Percentiles rank a stretch among this genome's conserved stretches.
phyloP scores from a whole-genome alignment of 2,113 vertebrate genomes.

The Oreochromis spilurus region DNA sequence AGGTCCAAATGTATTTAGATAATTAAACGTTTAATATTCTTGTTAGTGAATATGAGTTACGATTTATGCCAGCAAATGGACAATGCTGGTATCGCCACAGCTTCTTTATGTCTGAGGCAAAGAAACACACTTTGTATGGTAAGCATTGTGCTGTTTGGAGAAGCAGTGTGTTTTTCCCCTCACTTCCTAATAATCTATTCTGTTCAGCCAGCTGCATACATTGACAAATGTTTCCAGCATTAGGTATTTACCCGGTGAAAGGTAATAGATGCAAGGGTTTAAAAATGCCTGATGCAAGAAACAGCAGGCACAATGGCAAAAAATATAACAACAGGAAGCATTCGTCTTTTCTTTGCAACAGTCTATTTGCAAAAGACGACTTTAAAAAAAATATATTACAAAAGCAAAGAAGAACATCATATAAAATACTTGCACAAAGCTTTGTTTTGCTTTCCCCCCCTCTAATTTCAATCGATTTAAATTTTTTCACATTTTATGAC shows the following conservation, averaged over 20 bases:
- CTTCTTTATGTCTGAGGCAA: conserved; percentile 16
- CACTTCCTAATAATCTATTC: conserved; percentile 79
- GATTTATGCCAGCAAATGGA: conserved; percentile 1
- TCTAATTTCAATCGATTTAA: neutral
- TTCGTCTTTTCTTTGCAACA: conserved; percentile 35
- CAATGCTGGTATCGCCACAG: neutral
- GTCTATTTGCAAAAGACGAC: neutral
- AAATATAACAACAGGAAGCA: conserved; percentile 49
- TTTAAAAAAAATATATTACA: neutral
- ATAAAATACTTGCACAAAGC: neutral
- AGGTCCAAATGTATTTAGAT: neutral
- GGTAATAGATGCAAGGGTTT: conserved; percentile 75
- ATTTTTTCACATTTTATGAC: neutral
- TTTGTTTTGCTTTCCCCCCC: neutral
- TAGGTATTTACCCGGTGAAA: conserved; percentile 76
- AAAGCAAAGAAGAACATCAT: neutral
- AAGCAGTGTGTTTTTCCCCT: conserved; percentile 67
- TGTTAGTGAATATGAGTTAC: conserved; percentile 1
- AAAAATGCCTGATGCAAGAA: conserved; percentile 68
- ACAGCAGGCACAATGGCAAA: conserved; percentile 51
- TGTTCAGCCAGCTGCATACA: conserved; percentile 76
- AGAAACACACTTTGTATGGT: conserved; percentile 38
- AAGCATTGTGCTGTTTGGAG: conserved; percentile 58
- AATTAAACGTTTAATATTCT: conserved; percentile 11
- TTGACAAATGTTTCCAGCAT: conserved; percentile 79